A percentile compares a stretch with the other conserved stretches of the same genome.
phyloP scores from a whole-genome alignment of 2,888 invertebrate genomes.

The Pomacea canaliculata region DNA sequence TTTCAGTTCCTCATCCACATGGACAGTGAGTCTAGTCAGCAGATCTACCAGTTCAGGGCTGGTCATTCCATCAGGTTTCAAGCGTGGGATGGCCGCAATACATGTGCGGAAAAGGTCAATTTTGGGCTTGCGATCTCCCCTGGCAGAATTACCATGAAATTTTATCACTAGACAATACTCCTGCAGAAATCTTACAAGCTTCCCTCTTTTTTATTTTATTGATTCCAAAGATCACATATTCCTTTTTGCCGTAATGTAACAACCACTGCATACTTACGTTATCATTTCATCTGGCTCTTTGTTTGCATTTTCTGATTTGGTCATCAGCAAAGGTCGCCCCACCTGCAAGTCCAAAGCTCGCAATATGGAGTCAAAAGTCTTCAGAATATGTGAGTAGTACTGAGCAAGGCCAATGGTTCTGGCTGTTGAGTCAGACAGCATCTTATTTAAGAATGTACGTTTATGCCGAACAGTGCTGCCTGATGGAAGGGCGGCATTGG shows the following conservation, averaged over 20 bases:
- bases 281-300: conserved; percentile 76
- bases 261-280: conserved; percentile 24
- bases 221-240: no score
- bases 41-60: conserved; percentile 94
- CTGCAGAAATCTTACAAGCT: no score
- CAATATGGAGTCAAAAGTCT: conserved; percentile 95
- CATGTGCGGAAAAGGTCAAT: conserved; percentile 98
- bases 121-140: conserved; percentile 95
- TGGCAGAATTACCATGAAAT: conserved; percentile 46
- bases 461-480: conserved; percentile 92
- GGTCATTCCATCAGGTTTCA: conserved; percentile 98
- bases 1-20: conserved; percentile 97
- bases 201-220: no score
- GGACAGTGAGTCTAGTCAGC: conserved; percentile 92
- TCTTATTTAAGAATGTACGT: conserved; percentile 94
- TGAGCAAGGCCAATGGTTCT: conserved; percentile 96
- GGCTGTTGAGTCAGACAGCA: conserved; percentile 88
- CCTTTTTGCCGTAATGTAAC: no score
- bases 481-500: conserved; percentile 93
- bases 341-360: conserved; percentile 95
- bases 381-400: conserved; percentile 94
- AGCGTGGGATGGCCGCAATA: conserved; percentile 96
- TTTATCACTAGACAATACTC: neutral
- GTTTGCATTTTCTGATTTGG: conserved; percentile 93
- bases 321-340: conserved; percentile 96